Conservation (phyloP, 2,113 vertebrate species). For the Mirza zaza region DNA sequence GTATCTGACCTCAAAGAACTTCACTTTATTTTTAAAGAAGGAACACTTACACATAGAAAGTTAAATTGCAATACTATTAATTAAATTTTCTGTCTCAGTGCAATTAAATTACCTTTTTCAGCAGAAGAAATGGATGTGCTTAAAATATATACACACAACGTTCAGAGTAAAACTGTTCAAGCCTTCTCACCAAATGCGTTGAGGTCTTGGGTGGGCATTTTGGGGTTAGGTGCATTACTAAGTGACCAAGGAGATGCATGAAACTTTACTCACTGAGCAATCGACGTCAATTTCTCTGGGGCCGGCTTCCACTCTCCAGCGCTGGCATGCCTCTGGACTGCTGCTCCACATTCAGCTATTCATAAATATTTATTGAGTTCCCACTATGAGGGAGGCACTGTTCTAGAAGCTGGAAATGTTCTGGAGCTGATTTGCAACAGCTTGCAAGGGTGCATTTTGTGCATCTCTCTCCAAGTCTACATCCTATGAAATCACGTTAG, state of each 20-base stretch:
- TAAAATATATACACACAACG: neutral
- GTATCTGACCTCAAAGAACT: neutral
- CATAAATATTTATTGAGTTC: neutral
- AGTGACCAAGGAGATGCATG: neutral
- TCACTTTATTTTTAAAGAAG: conserved; percentile 28
- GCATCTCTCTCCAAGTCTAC: neutral
- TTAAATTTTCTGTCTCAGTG: conserved; percentile 23
- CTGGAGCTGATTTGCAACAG: no score
- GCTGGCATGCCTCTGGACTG: neutral
- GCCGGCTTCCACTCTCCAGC: neutral
- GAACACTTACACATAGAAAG: neutral
- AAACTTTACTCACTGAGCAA: neutral
- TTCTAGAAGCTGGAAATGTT: neutral
- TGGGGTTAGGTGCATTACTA: no score
- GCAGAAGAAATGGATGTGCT: neutral
- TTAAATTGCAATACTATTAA: neutral
- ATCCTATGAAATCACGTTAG: neutral
- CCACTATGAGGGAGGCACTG: neutral
- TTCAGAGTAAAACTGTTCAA: neutral
- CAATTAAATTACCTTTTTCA: conserved; percentile 38
- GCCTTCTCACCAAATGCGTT: neutral
- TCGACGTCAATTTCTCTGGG: neutral
- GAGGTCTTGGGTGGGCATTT: neutral
- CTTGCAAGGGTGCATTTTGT: neutral
- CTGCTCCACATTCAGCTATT: neutral